Conservation (phyloP, 2,797 vertebrate species). For the Spatula versicolor region DNA sequence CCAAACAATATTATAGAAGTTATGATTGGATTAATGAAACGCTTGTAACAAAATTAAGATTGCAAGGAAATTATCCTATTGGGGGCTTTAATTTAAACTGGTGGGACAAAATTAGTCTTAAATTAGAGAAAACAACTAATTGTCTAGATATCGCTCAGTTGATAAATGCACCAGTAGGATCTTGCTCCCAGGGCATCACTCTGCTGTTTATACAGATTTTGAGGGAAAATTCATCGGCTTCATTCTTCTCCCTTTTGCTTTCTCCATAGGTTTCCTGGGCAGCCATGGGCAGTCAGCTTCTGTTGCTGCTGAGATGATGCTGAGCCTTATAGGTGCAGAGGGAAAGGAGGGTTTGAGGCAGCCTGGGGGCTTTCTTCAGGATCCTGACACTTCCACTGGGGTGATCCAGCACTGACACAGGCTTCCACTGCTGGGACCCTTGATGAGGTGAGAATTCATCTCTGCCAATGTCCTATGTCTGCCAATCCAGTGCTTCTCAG, state of each 20-base stretch:
- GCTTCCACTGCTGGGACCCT: background rate
- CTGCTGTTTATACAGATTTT: background rate
- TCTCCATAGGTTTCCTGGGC: background rate
- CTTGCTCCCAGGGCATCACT: background rate
- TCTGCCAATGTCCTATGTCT: rapidly evolving
- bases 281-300: background rate
- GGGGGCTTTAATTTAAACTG: conserved; percentile 67
- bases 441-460: background rate
- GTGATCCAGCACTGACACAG: background rate
- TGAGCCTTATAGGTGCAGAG: background rate
- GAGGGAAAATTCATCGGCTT: background rate
- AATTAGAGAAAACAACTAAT: conserved; percentile 68
- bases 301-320: background rate
- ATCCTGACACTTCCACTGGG: background rate
- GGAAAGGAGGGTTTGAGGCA: background rate
- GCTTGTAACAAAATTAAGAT: conserved; percentile 75
- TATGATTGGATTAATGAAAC: conserved; percentile 79
- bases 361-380: background rate
- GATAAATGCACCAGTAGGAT: conserved; percentile 54
- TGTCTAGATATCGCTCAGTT: conserved; percentile 30
- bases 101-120: conserved; percentile 70
- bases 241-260: background rate
- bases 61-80: conserved; percentile 69
- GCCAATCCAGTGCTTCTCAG: background rate
- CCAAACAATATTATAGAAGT: conserved; percentile 73